Evolutionary conservation across 2,797 vertebrate species (phyloP).

Genomic region (Rachycentron canadum): DNA sequence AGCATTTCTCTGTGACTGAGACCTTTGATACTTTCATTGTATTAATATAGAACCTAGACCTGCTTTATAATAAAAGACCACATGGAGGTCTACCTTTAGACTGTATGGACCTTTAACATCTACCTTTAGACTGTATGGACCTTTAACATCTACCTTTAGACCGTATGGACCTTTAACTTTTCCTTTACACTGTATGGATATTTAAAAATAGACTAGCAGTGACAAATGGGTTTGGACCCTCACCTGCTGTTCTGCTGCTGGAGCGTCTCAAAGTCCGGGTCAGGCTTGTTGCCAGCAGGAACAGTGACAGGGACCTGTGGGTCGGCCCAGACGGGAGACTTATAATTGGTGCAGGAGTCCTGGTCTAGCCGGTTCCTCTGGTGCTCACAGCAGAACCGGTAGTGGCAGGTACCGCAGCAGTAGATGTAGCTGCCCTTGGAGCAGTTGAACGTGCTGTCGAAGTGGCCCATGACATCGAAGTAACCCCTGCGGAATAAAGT

Average conservation of each 20-base stretch:
- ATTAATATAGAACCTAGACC: too few species aligned
- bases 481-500: constrained; percentile 82
- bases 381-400: constrained; percentile 95
- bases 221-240: not conserved
- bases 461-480: constrained; percentile 95
- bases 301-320: constrained; percentile 81
- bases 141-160: too few species aligned
- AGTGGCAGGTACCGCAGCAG: constrained; percentile 95
- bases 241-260: constrained; percentile 86
- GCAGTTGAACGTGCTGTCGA: constrained; percentile 93
- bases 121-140: too few species aligned
- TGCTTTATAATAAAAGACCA: too few species aligned
- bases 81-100: too few species aligned
- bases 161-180: too few species aligned
- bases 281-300: constrained; percentile 71
- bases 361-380: constrained; percentile 90
- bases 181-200: too few species aligned
- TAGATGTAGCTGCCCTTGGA: constrained; percentile 92
- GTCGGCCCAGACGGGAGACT: constrained; percentile 88
- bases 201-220: too few species aligned
- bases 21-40: too few species aligned
- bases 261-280: constrained; percentile 85
- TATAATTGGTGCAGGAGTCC: constrained; percentile 90
- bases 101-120: too few species aligned
- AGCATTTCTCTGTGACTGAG: too few species aligned